Conservation (phyloP, 2,888 invertebrate genomes). For the Chrysodeixis includens region DNA sequence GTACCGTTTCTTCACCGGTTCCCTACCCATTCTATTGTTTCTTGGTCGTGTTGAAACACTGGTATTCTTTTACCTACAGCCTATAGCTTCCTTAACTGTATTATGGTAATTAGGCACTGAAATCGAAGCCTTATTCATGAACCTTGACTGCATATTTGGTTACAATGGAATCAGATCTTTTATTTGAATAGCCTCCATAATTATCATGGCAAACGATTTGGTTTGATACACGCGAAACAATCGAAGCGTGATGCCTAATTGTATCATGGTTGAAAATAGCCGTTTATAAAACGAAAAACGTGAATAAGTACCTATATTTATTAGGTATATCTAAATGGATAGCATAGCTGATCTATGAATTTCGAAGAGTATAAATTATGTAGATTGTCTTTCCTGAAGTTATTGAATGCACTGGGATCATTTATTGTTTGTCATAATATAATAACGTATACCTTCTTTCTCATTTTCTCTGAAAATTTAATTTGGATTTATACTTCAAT, state of each 20-base stretch:
- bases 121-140: slow-evolving; percentile 13
- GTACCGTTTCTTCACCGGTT: slow-evolving; percentile 70
- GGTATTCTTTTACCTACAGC: slow-evolving; percentile 68
- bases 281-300: not conserved
- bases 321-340: no score
- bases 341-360: no score
- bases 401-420: no score
- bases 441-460: no score
- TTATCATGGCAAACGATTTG: not conserved
- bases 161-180: slow-evolving; percentile 19
- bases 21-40: slow-evolving; percentile 71
- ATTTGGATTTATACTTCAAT: no score
- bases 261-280: not conserved
- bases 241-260: slow-evolving; percentile 7
- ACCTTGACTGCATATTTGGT: slow-evolving; percentile 10
- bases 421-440: no score
- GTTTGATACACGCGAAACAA: not conserved
- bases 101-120: slow-evolving; percentile 52
- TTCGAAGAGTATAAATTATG: no score
- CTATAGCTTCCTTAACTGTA: slow-evolving; percentile 64
- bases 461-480: no score
- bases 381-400: no score
- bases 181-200: slow-evolving; percentile 12
- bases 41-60: slow-evolving; percentile 66
- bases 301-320: not conserved